These are phyloP conservation scores for Sphenodon punctatus DNA, from an alignment of 2,797 vertebrate species.

Conservation along the genomic window DNA sequence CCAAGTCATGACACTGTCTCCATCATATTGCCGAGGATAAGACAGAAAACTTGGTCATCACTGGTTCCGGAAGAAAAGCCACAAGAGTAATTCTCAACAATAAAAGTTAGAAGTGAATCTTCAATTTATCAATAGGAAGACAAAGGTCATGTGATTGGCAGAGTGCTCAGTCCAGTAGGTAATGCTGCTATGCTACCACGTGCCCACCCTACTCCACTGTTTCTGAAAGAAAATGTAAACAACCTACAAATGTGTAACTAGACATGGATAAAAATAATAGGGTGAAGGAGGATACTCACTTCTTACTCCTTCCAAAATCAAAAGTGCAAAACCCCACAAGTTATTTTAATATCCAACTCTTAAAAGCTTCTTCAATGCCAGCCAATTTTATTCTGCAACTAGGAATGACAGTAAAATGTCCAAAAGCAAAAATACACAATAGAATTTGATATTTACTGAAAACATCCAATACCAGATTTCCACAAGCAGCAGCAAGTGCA, in stretches of 20 bases:
- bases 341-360: background rate
- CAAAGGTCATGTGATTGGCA: no score
- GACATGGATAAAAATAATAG: no score
- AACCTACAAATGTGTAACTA: no score
- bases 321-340: background rate
- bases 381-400: background rate
- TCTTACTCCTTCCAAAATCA: background rate
- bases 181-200: rapidly evolving
- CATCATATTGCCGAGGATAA: background rate
- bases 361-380: background rate
- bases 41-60: background rate
- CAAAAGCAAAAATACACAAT: no score
- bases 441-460: background rate
- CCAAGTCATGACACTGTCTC: no score
- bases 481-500: background rate
- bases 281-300: background rate
- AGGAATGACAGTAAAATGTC: no score
- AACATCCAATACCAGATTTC: background rate
- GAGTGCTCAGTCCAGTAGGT: rapidly evolving
- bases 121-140: background rate
- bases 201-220: background rate
- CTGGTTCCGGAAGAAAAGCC: background rate
- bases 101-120: background rate
- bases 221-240: no score
- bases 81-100: background rate